A percentile compares a stretch with the other conserved stretches of the same genome.
Evolutionary conservation across 2,113 vertebrate genomes (phyloP).

Genomic region (Periophthalmus modestus): DNA sequence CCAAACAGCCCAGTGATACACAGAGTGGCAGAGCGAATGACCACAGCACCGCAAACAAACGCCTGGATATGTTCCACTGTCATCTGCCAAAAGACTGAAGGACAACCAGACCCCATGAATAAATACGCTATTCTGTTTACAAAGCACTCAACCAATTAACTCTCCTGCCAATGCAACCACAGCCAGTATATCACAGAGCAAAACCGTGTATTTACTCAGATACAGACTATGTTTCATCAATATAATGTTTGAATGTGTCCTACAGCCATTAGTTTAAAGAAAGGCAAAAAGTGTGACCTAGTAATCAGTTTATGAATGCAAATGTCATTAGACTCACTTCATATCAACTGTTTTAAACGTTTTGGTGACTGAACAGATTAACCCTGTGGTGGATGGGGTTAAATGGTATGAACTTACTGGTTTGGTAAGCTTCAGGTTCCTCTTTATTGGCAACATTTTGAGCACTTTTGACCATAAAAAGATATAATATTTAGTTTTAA

Average conservation of each 20-base stretch:
- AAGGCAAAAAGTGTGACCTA: no score
- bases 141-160: neutral
- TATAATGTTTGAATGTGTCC: neutral
- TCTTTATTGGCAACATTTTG: no score
- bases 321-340: neutral
- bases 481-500: no score
- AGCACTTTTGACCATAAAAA: no score
- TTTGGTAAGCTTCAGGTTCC: no score
- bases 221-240: neutral
- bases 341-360: neutral
- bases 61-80: constrained; percentile 3
- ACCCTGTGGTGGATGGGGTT: neutral
- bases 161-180: neutral
- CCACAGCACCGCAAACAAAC: constrained; percentile 29
- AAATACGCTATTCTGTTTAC: neutral
- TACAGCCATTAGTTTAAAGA: neutral
- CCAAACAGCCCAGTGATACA: constrained; percentile 39
- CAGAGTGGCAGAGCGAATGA: constrained; percentile 22
- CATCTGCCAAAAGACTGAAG: constrained; percentile 16
- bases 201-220: neutral
- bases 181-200: neutral
- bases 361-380: neutral
- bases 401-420: neutral
- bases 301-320: no score
- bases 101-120: neutral